phyloP scores from a whole-genome alignment of 2,888 invertebrate species.

The Ophion costatus region DNA sequence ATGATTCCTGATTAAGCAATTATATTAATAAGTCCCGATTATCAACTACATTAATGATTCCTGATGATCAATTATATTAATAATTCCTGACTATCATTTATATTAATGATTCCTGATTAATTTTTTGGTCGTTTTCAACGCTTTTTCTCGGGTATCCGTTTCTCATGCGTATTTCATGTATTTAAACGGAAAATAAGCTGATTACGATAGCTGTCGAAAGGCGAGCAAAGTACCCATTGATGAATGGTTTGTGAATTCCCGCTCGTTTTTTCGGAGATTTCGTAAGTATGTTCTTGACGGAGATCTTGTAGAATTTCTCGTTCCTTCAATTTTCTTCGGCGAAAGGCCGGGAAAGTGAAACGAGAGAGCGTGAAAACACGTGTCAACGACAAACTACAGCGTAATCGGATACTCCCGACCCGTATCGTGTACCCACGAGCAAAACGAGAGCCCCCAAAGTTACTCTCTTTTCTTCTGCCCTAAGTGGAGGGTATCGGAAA shows the following conservation, averaged over 20 bases:
- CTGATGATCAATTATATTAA: not conserved
- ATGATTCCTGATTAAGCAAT: too few relatives aligned
- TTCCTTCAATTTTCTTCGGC: slow-evolving; percentile 61
- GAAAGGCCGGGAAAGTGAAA: slow-evolving; percentile 58
- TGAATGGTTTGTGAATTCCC: slow-evolving; percentile 43
- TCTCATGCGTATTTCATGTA: not conserved
- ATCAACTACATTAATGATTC: too few relatives aligned
- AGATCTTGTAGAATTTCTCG: slow-evolving; percentile 14
- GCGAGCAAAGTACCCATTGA: slow-evolving; percentile 36
- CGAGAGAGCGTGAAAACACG: slow-evolving; percentile 63
- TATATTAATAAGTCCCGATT: too few relatives aligned
- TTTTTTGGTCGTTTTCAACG: not conserved
- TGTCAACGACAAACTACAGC: slow-evolving; percentile 53
- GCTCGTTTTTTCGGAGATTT: slow-evolving; percentile 15
- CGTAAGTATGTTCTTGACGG: not conserved
- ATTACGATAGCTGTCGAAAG: slow-evolving; percentile 39
- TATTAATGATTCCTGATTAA: not conserved
- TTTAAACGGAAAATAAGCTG: slow-evolving; percentile 31
- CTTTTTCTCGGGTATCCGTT: not conserved
- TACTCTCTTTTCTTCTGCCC: slow-evolving; percentile 34
- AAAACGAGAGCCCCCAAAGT: slow-evolving; percentile 47
- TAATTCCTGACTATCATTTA: not conserved
- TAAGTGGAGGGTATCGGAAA: slow-evolving; percentile 14
- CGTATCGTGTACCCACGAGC: slow-evolving; percentile 40
- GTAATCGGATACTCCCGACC: slow-evolving; percentile 55